Conservation (phyloP, 1,140 invertebrate species). For the Bombus waltoni region DNA sequence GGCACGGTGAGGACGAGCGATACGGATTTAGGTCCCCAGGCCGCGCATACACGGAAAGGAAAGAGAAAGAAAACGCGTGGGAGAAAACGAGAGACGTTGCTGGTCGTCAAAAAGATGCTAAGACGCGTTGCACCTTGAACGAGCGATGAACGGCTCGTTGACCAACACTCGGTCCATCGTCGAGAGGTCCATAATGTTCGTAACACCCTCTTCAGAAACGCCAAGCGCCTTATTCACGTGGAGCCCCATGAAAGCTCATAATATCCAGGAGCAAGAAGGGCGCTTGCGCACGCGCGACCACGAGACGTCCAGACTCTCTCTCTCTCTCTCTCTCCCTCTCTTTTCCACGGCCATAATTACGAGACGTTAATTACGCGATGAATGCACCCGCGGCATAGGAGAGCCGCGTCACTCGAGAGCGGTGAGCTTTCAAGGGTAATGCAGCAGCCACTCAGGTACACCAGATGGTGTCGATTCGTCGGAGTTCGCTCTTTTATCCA, state of each 20-base stretch:
- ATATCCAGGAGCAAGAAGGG: conserved; percentile 62
- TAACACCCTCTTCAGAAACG: conserved; percentile 69
- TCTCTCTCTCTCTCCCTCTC: conserved; percentile 9
- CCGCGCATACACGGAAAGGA: neutral
- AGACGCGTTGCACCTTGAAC: conserved; percentile 60
- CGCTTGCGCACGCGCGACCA: conserved; percentile 51
- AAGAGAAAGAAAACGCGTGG: neutral
- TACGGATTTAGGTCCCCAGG: conserved; percentile 35
- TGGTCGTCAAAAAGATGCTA: conserved; percentile 55
- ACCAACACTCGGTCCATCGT: conserved; percentile 62
- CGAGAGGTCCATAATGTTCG: conserved; percentile 64
- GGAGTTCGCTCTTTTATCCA: conserved; percentile 38
- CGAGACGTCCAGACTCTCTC: conserved; percentile 47
- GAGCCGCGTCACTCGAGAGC: conserved; percentile 55
- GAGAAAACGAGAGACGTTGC: neutral
- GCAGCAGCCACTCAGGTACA: conserved; percentile 55
- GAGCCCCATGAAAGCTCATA: conserved; percentile 69
- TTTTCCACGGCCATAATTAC: conserved; percentile 70
- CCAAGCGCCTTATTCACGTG: conserved; percentile 69
- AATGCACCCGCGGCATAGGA: conserved; percentile 63
- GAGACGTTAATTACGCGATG: conserved; percentile 76
- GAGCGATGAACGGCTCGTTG: conserved; percentile 64
- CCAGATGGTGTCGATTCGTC: conserved; percentile 56
- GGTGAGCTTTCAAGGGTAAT: conserved; percentile 64
- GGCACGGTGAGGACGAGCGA: neutral